Conservation (phyloP, 2,113 vertebrate genomes). For the Vanacampus margaritifer region DNA sequence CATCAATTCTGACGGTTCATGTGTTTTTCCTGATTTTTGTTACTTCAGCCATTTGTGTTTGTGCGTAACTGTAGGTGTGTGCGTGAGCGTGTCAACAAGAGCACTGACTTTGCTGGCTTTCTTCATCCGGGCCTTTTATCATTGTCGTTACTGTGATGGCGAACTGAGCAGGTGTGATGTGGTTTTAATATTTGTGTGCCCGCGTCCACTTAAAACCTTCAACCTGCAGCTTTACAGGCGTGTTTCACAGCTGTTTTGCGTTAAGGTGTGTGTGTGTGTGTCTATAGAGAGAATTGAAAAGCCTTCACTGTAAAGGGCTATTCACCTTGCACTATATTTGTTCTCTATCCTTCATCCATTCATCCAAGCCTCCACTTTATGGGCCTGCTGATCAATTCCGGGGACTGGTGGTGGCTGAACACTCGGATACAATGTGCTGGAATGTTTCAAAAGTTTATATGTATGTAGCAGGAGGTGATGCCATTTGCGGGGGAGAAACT, state of each 20-base stretch:
- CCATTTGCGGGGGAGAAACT: conserved; percentile 21
- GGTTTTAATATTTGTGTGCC: conserved; percentile 25
- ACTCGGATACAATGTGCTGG: conserved; percentile 32
- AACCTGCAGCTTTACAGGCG: conserved; percentile 38
- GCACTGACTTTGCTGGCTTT: conserved; percentile 44
- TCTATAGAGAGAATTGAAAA: conserved; percentile 37
- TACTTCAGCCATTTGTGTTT: conserved; percentile 59
- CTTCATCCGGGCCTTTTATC: conserved; percentile 39
- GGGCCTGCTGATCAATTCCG: conserved; percentile 62
- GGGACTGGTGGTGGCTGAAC: conserved; percentile 36
- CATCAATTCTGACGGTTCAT: neutral
- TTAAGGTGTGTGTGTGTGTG: conserved; percentile 1
- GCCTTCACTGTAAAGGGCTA: conserved; percentile 62
- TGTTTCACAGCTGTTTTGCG: conserved; percentile 23
- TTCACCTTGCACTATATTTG: conserved; percentile 42
- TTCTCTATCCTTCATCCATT: conserved; percentile 12
- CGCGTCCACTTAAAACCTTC: conserved; percentile 11
- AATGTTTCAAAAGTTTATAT: conserved; percentile 51
- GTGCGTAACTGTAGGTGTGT: conserved; percentile 25
- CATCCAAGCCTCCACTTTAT: conserved; percentile 24
- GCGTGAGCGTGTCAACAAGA: conserved; percentile 20
- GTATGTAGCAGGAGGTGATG: conserved; percentile 48
- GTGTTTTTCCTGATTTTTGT: conserved; percentile 54
- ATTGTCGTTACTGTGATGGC: neutral
- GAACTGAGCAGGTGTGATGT: conserved; percentile 6